Conservation (phyloP, 1,140 invertebrate genomes). For the Heliconius melpomene region DNA sequence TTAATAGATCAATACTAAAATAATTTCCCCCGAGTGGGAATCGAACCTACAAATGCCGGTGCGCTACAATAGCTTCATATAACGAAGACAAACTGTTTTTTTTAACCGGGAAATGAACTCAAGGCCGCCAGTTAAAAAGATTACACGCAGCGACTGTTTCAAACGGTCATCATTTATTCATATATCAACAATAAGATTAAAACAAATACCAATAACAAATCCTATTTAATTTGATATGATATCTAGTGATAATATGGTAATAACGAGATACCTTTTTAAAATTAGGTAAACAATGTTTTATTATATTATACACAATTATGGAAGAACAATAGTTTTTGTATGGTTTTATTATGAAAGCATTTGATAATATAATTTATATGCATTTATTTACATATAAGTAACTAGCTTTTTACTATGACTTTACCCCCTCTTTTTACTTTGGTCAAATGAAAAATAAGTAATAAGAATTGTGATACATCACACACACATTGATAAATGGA, state of each 20-base stretch:
- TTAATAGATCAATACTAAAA: no score
- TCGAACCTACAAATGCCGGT: no score
- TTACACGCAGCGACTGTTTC: not conserved
- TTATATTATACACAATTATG: not conserved
- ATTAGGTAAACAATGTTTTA: not conserved
- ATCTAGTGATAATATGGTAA: not conserved
- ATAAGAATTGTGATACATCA: no score
- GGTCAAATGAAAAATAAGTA: no score
- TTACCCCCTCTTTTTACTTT: not conserved
- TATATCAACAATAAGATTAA: not conserved
- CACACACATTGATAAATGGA: no score
- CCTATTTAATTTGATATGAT: constrained; percentile 5
- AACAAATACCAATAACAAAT: not conserved
- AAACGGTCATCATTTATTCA: not conserved
- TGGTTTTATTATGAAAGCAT: not conserved
- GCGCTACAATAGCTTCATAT: not conserved
- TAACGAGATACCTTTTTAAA: constrained; percentile 4
- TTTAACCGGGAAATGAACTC: not conserved
- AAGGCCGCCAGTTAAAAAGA: not conserved
- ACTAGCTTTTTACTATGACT: not conserved
- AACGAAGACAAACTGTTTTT: not conserved
- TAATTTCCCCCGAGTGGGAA: no score
- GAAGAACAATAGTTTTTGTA: not conserved
- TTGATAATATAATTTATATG: not conserved
- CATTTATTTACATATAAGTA: not conserved